Percentiles rank a stretch among this genome's conserved stretches.
Conservation (phyloP, 2,797 vertebrate species). For the Danio kyathit region DNA sequence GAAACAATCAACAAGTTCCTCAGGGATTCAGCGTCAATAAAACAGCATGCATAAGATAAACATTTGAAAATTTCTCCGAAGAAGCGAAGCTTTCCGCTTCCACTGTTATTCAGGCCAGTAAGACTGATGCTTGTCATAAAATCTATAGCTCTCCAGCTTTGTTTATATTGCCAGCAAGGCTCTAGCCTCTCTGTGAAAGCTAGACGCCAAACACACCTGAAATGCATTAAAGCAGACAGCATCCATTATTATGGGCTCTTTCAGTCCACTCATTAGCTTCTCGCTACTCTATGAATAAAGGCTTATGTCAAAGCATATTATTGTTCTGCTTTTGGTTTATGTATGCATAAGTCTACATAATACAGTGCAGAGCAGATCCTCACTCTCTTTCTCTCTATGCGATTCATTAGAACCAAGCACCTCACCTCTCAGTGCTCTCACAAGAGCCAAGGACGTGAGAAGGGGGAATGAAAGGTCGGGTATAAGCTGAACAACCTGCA, state of each 20-base stretch:
- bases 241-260: conserved; percentile 19
- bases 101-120: conserved; percentile 14
- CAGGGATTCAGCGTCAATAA: conserved; percentile 13
- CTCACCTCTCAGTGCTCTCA: conserved; percentile 32
- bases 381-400: background rate
- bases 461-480: conserved; percentile 23
- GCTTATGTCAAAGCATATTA: conserved; percentile 30
- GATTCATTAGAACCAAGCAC: conserved; percentile 45
- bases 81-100: background rate
- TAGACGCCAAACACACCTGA: conserved; percentile 24
- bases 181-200: conserved; percentile 9
- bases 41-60: conserved; percentile 15
- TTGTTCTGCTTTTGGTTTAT: conserved; percentile 37
- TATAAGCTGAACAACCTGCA: conserved; percentile 17
- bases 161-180: conserved; percentile 14
- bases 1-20: background rate
- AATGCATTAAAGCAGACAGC: conserved; percentile 46
- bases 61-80: conserved; percentile 4
- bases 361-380: conserved; percentile 4
- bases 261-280: conserved; percentile 33
- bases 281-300: conserved; percentile 23
- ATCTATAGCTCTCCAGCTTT: conserved; percentile 15
- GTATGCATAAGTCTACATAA: conserved; percentile 23
- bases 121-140: conserved; percentile 33
- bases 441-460: conserved; percentile 32